phyloP scores from a whole-genome alignment of 2,797 vertebrate genomes.

The Falco berigora region DNA sequence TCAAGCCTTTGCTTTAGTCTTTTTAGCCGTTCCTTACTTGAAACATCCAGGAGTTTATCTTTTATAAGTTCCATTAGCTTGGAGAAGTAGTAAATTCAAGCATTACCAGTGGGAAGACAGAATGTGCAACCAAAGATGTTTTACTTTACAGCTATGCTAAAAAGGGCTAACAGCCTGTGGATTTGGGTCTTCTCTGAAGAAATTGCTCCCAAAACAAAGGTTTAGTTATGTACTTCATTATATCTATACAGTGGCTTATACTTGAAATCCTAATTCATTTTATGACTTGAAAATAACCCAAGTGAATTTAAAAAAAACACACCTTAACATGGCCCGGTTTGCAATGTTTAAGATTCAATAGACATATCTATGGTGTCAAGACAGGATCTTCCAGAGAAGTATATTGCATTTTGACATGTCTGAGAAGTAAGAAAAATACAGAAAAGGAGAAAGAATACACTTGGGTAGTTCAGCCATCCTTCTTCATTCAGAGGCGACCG shows the following conservation, averaged over 20 bases:
- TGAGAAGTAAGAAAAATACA: not conserved
- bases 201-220: not conserved
- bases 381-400: not conserved
- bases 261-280: not conserved
- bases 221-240: not conserved
- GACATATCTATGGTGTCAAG: not conserved
- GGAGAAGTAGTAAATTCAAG: not conserved
- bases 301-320: not conserved
- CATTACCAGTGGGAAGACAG: not conserved
- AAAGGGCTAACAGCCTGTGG: not conserved
- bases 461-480: not conserved
- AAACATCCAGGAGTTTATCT: not conserved
- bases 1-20: not conserved
- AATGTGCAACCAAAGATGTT: not conserved
- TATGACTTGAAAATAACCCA: not conserved
- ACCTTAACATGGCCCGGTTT: fast-evolving
- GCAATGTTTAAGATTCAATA: not conserved
- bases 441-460: not conserved
- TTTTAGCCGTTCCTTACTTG: not conserved
- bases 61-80: not conserved
- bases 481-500: fast-evolving
- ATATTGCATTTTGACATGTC: not conserved
- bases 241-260: not conserved
- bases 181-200: not conserved
- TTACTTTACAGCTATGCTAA: not conserved